Evolutionary conservation across 2,888 invertebrate species (phyloP).

Genomic region (Limenitis camilla): DNA sequence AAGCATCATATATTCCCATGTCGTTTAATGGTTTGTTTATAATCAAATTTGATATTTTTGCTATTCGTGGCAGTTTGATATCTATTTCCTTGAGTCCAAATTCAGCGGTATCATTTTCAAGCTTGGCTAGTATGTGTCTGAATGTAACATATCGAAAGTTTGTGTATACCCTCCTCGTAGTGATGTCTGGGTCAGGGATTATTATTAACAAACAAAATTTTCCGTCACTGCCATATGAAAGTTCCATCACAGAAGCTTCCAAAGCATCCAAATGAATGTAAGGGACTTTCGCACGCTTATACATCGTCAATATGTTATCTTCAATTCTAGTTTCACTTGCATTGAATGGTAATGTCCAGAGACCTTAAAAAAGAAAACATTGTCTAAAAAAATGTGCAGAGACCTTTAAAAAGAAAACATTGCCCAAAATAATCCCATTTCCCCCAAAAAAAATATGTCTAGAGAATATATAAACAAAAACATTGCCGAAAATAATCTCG

Average conservation of each 20-base stretch:
- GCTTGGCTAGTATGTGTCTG: slow-evolving; percentile 60
- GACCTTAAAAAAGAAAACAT: slow-evolving; percentile 82
- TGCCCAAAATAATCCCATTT: no score
- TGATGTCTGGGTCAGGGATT: slow-evolving; percentile 73
- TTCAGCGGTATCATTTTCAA: slow-evolving; percentile 60
- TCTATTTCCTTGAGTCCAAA: slow-evolving; percentile 76
- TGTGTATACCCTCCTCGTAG: slow-evolving; percentile 62
- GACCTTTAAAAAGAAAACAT: no score
- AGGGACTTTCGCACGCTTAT: slow-evolving; percentile 72
- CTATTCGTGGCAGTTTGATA: slow-evolving; percentile 77
- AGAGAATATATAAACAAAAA: no score
- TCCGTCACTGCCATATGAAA: slow-evolving; percentile 77
- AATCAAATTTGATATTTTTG: slow-evolving; percentile 74
- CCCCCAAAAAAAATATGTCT: no score
- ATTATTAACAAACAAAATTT: slow-evolving; percentile 78
- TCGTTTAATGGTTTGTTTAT: slow-evolving; percentile 69
- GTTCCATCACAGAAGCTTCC: slow-evolving; percentile 76
- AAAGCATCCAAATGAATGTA: slow-evolving; percentile 72
- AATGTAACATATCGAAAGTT: slow-evolving; percentile 64
- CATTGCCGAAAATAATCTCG: no score
- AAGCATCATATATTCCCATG: slow-evolving; percentile 80
- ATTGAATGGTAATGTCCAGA: slow-evolving; percentile 80
- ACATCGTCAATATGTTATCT: slow-evolving; percentile 78
- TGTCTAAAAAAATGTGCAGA: no score
- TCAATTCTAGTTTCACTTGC: slow-evolving; percentile 55